Conservation (phyloP, 2,888 invertebrate species). For the Trichogramma evanescens region DNA sequence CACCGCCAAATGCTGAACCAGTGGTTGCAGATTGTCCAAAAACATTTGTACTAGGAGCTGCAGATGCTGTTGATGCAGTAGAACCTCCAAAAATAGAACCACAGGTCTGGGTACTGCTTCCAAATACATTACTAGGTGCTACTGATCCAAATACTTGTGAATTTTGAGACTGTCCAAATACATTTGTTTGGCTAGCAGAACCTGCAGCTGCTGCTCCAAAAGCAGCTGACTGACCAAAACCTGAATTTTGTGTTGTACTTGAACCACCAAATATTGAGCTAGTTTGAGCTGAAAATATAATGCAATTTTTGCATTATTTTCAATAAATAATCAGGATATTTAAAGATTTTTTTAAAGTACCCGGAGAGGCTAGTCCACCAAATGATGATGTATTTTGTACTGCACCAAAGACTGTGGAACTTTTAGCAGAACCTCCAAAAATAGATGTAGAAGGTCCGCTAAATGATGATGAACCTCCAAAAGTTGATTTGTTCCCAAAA, state of each 20-base stretch:
- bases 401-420: constrained; percentile 27
- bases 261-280: constrained; percentile 31
- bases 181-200: constrained; percentile 24
- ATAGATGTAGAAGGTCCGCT: constrained; percentile 25
- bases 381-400: constrained; percentile 28
- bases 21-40: constrained; percentile 22
- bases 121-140: constrained; percentile 26
- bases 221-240: constrained; percentile 31
- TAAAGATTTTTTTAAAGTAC: neutral
- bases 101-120: constrained; percentile 26
- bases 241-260: constrained; percentile 23
- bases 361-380: constrained; percentile 23
- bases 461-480: constrained; percentile 31
- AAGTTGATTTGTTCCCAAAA: constrained; percentile 36
- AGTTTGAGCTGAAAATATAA: neutral
- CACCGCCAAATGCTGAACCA: constrained; percentile 33
- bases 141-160: constrained; percentile 33
- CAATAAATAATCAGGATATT: neutral
- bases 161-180: constrained; percentile 32
- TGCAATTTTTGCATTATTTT: neutral
- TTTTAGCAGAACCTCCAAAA: constrained; percentile 25
- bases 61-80: constrained; percentile 17
- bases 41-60: constrained; percentile 3
- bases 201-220: constrained; percentile 23
- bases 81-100: constrained; percentile 27